Percentiles rank a stretch among this genome's conserved stretches.
phyloP scores from a whole-genome alignment of 2,113 vertebrate genomes.

The Oxygymnocypris stewartii region DNA sequence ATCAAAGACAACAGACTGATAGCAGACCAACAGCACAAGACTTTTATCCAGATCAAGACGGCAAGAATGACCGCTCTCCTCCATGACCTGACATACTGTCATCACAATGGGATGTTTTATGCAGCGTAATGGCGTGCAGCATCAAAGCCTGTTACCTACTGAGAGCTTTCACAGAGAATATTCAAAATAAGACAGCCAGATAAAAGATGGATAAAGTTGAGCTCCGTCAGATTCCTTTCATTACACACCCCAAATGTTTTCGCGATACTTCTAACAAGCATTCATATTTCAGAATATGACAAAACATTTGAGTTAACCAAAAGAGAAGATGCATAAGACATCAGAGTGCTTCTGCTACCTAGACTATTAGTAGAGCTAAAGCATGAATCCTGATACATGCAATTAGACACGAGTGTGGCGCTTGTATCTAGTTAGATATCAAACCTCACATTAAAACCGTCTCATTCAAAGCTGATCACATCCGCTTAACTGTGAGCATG shows the following conservation, averaged over 20 bases:
- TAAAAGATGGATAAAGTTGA: conserved; percentile 30
- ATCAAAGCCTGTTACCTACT: conserved; percentile 40
- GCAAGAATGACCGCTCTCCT: neutral
- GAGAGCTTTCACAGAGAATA: conserved; percentile 40
- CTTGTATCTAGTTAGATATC: neutral
- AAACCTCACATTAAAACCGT: neutral
- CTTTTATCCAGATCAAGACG: conserved; percentile 44
- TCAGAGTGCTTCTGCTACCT: neutral
- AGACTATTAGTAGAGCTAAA: neutral
- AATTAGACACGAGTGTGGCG: neutral
- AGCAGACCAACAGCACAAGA: conserved; percentile 20
- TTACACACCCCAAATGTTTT: neutral
- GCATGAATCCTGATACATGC: neutral
- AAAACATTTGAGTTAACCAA: neutral
- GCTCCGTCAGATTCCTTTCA: neutral
- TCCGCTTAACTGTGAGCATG: neutral
- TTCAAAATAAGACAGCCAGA: conserved; percentile 20
- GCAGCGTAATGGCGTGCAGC: conserved; percentile 30
- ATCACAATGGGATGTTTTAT: conserved; percentile 15
- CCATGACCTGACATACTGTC: neutral
- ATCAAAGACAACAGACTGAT: neutral
- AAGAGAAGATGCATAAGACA: neutral
- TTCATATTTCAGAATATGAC: neutral
- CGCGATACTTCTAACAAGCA: neutral
- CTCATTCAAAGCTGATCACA: neutral